Evolutionary conservation across 2,888 invertebrate species (phyloP).

Genomic region (Aphodius granarius): DNA sequence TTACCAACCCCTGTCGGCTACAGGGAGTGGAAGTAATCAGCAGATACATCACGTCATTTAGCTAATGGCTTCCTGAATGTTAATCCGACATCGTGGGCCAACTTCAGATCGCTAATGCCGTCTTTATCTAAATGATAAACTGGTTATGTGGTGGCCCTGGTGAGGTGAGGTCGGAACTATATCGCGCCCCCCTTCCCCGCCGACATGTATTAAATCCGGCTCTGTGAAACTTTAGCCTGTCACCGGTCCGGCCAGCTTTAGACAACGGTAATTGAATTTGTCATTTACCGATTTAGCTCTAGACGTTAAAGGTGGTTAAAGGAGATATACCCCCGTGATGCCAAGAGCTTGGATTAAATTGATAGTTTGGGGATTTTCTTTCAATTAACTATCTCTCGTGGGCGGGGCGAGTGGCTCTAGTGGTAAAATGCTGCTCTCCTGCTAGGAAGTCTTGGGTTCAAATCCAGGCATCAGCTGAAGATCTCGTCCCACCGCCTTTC

Average conservation of each 20-base stretch:
- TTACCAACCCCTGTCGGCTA: constrained; percentile 32
- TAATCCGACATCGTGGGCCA: constrained; percentile 48
- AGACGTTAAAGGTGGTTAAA: not conserved
- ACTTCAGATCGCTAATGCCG: constrained; percentile 41
- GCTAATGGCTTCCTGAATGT: constrained; percentile 56
- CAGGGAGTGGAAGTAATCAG: constrained; percentile 53
- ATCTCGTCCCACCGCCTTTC: no score
- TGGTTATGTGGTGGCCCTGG: constrained; percentile 20
- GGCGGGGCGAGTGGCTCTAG: no score
- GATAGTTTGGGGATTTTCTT: not conserved
- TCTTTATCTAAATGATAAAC: constrained; percentile 38
- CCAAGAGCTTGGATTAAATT: not conserved
- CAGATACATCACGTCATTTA: constrained; percentile 55
- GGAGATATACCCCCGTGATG: constrained; percentile 2
- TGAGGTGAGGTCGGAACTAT: not conserved
- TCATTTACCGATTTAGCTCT: not conserved
- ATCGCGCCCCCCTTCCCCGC: no score
- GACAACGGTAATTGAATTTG: constrained; percentile 12
- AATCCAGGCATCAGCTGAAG: no score
- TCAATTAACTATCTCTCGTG: not conserved
- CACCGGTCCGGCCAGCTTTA: constrained; percentile 10
- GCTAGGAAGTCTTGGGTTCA: no score
- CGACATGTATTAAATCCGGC: not conserved
- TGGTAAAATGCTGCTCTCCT: no score
- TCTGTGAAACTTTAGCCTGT: constrained; percentile 1